A percentile compares a stretch with the other conserved stretches of the same genome.
phyloP scores from a whole-genome alignment of 2,888 invertebrate genomes.

The Rhyacophila evoluta region DNA sequence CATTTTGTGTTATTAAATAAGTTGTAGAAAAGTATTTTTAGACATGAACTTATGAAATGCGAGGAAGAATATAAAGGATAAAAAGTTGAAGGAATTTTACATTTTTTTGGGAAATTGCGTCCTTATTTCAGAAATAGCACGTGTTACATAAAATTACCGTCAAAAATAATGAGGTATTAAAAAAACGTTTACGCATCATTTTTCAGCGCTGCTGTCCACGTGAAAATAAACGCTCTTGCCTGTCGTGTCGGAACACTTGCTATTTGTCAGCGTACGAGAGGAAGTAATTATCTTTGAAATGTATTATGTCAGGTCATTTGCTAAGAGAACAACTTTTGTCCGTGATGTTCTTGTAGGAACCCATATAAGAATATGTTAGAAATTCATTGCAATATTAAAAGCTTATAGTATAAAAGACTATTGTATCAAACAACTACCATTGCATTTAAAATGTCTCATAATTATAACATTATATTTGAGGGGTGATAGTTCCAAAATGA shows the following conservation, averaged over 20 bases:
- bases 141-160: conserved; percentile 2
- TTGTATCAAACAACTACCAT: no score
- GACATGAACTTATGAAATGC: no score
- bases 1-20: no score
- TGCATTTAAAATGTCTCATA: no score
- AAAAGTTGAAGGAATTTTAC: no score
- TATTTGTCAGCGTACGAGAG: conserved; percentile 27
- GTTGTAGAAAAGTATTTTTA: no score
- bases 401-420: no score
- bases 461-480: no score
- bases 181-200: conserved; percentile 22
- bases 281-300: conserved; percentile 31
- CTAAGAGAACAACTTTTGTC: conserved; percentile 16
- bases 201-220: background rate
- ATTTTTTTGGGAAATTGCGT: background rate
- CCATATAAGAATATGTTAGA: background rate
- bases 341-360: background rate
- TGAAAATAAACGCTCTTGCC: background rate
- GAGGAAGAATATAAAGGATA: no score
- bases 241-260: conserved; percentile 25
- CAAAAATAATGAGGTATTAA: conserved; percentile 24
- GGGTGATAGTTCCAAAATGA: no score
- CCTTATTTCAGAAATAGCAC: background rate
- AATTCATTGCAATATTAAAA: background rate
- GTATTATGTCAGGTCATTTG: conserved; percentile 28